Percentiles rank a stretch among this genome's conserved stretches.
These are phyloP conservation scores for Nemotelus nigrinus DNA, from an alignment of 2,888 invertebrate species.

Conservation along the genomic window DNA sequence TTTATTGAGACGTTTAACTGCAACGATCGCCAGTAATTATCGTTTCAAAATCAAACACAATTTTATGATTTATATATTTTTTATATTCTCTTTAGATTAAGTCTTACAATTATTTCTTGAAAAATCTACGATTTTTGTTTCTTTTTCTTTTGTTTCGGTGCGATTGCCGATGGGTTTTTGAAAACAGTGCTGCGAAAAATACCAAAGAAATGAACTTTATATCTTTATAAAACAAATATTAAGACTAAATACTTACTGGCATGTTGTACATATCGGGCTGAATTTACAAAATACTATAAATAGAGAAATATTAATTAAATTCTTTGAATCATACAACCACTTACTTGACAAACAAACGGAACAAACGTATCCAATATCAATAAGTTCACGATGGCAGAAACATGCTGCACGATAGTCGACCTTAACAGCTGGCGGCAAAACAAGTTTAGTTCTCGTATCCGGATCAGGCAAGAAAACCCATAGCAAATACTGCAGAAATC, in stretches of 20 bases:
- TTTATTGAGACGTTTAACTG: no score
- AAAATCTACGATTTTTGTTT: conserved; percentile 70
- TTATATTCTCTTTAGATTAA: no score
- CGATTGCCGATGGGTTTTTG: conserved; percentile 84
- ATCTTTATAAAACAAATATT: conserved; percentile 53
- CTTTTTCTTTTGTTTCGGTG: conserved; percentile 83
- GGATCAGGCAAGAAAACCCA: conserved; percentile 95
- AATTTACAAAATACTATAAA: conserved; percentile 92
- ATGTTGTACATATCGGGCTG: conserved; percentile 66
- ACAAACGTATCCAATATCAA: conserved; percentile 97
- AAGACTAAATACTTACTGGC: conserved; percentile 80
- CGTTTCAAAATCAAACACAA: no score
- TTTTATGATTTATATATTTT: no score
- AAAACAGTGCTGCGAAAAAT: conserved; percentile 82
- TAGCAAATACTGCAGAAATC: conserved; percentile 69
- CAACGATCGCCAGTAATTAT: no score
- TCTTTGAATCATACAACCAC: conserved; percentile 55
- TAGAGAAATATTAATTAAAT: conserved; percentile 11
- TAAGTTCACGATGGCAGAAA: conserved; percentile 94
- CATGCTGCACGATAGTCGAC: conserved; percentile 98
- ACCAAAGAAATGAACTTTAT: neutral
- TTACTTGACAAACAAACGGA: conserved; percentile 95
- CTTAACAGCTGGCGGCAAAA: conserved; percentile 87
- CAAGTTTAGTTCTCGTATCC: conserved; percentile 80
- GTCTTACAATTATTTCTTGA: neutral